Evolutionary conservation across 1,140 invertebrate species (phyloP), one percentile per base, ranked within the genome.

Genomic region (Monomorium pharaonis): DNA sequence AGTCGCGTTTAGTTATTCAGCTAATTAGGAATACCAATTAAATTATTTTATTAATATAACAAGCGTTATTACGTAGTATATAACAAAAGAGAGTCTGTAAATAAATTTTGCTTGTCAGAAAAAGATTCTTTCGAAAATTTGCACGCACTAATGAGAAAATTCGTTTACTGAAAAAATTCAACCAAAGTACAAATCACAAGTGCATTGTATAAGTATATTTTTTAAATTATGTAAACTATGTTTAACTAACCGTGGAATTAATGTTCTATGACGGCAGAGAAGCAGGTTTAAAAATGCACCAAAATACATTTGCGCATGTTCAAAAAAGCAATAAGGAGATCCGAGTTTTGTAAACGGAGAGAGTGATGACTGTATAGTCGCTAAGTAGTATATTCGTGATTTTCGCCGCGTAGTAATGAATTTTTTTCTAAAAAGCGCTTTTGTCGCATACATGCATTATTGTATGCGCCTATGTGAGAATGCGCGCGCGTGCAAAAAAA

Each of bases 361-460:
- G 27, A 18, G 37, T 37, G 33, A 18, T 49, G 24, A 67, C 51
- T 51, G 70, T 54, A 65, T 54, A 54, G 74, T 56, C 51, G 78
- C 74, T 86, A 86, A 88, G 74, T 89, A 88, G 62, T 83, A 69
- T 88, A 90, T 87, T 92, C 78, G 88, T 81, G 65, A 88, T 81
- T 86, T 69, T 70, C 62, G 63, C 47, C 69, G 87, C 85, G 27
- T 54, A 69, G 91, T 81, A 85, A 93, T 92, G 92, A 92, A 92
- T 93, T 92, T 77, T 58, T 89, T 87, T 91, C 87, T 91, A 89
- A 92, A 92, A 92, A 93, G 88, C 87, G 87, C 91, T 92, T 92
- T 92, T 92, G 90, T 89, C 80, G 67, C 27, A 24, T 67, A 67
- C 77, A 58, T 63, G 83, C 75, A 85, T 88, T 89, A 85, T 47